Evolutionary conservation across 2,113 vertebrate species (phyloP), one percentile per base, ranked within the genome.

Genomic region (Alethe diademata): DNA sequence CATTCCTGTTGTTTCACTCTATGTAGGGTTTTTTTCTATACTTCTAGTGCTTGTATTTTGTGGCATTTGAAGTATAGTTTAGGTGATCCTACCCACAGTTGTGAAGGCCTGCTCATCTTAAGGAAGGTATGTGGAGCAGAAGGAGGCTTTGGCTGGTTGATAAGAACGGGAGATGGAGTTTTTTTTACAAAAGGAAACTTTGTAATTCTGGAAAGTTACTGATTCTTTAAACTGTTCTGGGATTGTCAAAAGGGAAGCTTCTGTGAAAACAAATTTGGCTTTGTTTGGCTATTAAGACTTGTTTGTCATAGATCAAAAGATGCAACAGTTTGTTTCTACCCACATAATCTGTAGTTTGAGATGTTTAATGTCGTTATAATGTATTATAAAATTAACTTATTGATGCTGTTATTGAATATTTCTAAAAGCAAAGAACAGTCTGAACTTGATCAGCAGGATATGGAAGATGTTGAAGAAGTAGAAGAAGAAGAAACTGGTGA

Each of bases 391-490:
- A 66, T 42, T 83, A 88, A 92, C 18, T 72, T 86, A 6, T 96
- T 54, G 24, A 54, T 89, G 33, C 47, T 93, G 25, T 71, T 83
- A 15, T 54, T 86, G 70, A 69, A 88, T 84, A 73, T 85, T 94
- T 40, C 80, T 95, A 31, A 92, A 97, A 99, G 99, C 98, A 99
- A 99, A 99, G 99, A 99, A 96, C 98, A 99, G 94, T 96, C 99
- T 94, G 99, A 99, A 97, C 98, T 99, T 97, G 99, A 99, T 97
- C 99, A 99, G 57, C 99, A 99, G 96, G 99, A 99, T 95, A 99
- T 99, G 99, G 99, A 99, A 97, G 99, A 99, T 75, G 99, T 99
- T 96, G 99, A 99, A 97, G 99, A 99, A 88, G 98, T 99, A 92
- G 99, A 99, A 93, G 99, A 99, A 75, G 98, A 98, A 95, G 99